phyloP scores from a whole-genome alignment of 2,113 vertebrate species.

The Leiothrix lutea region DNA sequence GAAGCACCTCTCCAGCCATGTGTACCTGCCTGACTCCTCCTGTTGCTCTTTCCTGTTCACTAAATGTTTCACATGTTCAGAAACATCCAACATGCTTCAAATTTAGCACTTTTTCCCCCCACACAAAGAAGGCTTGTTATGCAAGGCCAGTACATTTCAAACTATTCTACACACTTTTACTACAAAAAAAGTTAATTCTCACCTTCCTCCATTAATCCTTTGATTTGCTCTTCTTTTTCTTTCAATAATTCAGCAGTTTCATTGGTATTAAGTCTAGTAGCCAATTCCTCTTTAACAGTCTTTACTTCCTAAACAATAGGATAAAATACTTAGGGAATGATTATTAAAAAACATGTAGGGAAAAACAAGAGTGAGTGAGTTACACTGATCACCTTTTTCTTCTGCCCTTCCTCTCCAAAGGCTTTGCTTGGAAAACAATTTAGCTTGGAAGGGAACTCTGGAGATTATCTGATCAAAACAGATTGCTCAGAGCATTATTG shows the following conservation, averaged over 20 bases:
- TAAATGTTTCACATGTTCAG: neutral
- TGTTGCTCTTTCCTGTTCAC: neutral
- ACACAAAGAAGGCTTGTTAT: neutral
- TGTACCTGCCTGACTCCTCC: neutral
- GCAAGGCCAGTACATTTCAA: neutral
- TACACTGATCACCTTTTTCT: neutral
- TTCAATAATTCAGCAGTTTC: conserved; percentile 91
- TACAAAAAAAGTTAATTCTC: neutral
- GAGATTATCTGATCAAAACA: neutral
- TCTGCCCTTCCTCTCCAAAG: neutral
- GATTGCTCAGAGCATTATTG: neutral
- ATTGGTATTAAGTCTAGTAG: conserved; percentile 87
- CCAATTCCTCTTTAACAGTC: conserved; percentile 87
- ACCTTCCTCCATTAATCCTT: conserved; percentile 97
- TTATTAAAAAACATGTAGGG: neutral
- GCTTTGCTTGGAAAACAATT: neutral
- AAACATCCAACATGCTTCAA: neutral
- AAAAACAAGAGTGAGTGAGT: neutral
- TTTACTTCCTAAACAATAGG: conserved; percentile 86
- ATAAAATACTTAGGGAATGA: neutral
- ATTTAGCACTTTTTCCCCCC: neutral
- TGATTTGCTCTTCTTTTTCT: conserved; percentile 97
- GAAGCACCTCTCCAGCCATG: neutral
- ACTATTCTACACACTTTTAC: neutral
- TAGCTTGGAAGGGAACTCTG: neutral